phyloP scores from a whole-genome alignment of 2,888 invertebrate genomes.

The Lypha dubia region DNA sequence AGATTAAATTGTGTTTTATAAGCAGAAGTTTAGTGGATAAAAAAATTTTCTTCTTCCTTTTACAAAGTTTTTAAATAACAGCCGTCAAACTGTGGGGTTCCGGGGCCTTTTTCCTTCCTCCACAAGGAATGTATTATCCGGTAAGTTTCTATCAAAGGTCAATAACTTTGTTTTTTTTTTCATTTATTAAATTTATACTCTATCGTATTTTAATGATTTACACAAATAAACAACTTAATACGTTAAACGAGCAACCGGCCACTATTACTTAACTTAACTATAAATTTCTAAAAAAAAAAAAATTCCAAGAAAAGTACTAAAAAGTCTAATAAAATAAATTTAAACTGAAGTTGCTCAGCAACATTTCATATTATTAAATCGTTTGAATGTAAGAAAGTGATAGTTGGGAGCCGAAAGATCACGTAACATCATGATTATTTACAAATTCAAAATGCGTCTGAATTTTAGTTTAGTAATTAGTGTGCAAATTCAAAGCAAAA shows the following conservation, averaged over 20 bases:
- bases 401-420: constrained; percentile 33
- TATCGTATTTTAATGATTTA: neutral
- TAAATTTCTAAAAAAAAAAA: constrained; percentile 12
- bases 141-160: constrained; percentile 86
- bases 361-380: constrained; percentile 16
- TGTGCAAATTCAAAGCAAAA: neutral
- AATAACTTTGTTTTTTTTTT: neutral
- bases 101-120: constrained; percentile 97
- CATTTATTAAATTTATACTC: neutral
- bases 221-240: neutral
- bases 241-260: neutral
- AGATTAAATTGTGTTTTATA: constrained; percentile 48
- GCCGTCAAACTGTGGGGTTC: constrained; percentile 98
- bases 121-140: constrained; percentile 98
- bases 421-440: constrained; percentile 27
- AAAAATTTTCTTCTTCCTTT: constrained; percentile 68
- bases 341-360: constrained; percentile 23
- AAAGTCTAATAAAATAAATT: constrained; percentile 2
- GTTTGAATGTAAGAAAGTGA: constrained; percentile 45
- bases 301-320: constrained; percentile 48
- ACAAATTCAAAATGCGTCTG: constrained; percentile 17
- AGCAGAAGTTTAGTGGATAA: constrained; percentile 35
- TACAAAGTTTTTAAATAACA: constrained; percentile 81
- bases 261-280: constrained; percentile 40
- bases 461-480: neutral